Base-by-base conservation (phyloP, 2,888 invertebrate species). In the Taenaris catops region DNA sequence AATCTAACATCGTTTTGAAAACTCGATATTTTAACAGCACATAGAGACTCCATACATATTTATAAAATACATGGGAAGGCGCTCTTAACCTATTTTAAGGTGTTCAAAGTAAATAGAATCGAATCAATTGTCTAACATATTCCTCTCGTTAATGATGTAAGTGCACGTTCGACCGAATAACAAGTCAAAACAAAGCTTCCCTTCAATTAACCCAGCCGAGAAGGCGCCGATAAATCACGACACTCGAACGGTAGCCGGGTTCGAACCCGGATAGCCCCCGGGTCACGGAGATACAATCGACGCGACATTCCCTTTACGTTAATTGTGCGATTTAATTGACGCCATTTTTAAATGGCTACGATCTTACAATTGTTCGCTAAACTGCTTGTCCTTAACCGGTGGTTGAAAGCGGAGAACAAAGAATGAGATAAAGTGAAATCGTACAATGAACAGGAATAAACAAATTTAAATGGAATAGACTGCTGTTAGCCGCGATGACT, bases 271-370 rank as follows among this genome's bases (percentile, higher is more conserved):
- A 83, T 81, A 80, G 74, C 80, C 81, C n/a, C 56, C 55, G 57
- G 81, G 80, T 81, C 81, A 73, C 44, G 41, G n/a, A 53, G 81
- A 81, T 80, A 74, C 49, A 53, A 83, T 81, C 81, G 58, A 63
- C 63, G 63, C 53, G 61, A 76, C 75, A 76, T 75, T 69, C 66
- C 58, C 59, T 50, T 44, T 41, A 66, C 64, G 73, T 78, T 80
- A 80, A 83, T 80, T 79, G 78, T 72, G 61, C 51, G 50, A 50
- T 70, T 63, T 74, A 75, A 76, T 78, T 75, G 75, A 76, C 70
- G 71, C 68, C 56, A 60, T 67, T 53, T 51, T 42, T 44, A 44
- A 46, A 38, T 34, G 21, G 32, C 6, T 24, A 34, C 29, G n/a
- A n/a, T n/a, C 27, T 35, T 24, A 28, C 38, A 34, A 32, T 42